Evolutionary conservation across 53 echinoderm and acorn worm genomes (phyloP), one percentile per base, ranked within the genome.

Genomic region (Actinopyga echinites): DNA sequence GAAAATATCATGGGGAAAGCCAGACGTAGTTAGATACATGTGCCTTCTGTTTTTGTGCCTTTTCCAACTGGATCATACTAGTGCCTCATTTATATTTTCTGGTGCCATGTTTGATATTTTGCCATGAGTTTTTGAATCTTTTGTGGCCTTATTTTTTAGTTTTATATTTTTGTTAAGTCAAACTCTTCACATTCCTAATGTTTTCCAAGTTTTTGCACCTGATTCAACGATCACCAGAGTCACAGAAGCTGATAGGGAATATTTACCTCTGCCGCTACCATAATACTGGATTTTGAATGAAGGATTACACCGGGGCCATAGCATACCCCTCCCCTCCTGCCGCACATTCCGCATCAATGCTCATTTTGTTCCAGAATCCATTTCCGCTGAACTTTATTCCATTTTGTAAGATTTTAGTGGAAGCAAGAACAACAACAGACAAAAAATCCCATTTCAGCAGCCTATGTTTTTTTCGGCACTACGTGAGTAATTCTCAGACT

Each of bases 331-430:
- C 77, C 77, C 77, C 77, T 77, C 77, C 77, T 56, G 53, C 75
- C 25, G 56, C 54, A 77, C 77, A 77, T 77, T 77, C 77, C 77
- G 77, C 77, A 77, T 77, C 32, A 77, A 52, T 77, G 77, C 77
- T 77, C 77, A 56, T 56, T 55, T 77, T 77, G 54, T 77, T 56
- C 54, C 77, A 77, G 77, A 77, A 49, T 56, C 26, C 54, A 77
- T 77, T 77, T 77, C 77, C 77, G 77, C 77, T 77, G 77, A 77
- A 77, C 54, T 33, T 77, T 55, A 77, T 77, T 77, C 77, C 77
- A 77, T 77, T 77, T 77, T 77, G 49, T 77, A 77, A 77, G 49
- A 43, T 66, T 66, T 66, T 66, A 36, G 66, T 66, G 66, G 66
- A 66, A 32, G 19, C 66, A 66, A 36, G 21, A 40, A 56, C 49